Evolutionary conservation across 2,888 invertebrate genomes (phyloP).

Genomic region (Thereva nobilitata): DNA sequence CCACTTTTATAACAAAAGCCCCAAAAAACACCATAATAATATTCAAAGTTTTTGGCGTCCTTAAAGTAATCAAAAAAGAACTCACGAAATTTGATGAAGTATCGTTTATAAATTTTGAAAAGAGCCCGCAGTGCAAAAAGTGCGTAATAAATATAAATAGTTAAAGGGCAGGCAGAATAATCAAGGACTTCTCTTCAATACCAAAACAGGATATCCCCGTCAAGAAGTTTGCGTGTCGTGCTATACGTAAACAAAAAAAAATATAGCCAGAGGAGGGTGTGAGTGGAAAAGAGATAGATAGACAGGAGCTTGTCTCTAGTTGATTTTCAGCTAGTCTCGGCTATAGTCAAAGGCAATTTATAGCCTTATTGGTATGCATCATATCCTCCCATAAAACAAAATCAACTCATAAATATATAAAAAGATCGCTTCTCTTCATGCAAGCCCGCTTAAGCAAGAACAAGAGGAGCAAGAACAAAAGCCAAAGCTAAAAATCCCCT

Average conservation of each 20-base stretch:
- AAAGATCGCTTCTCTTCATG: slow-evolving; percentile 36
- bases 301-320: slow-evolving; percentile 11
- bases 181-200: slow-evolving; percentile 7
- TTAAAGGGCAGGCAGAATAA: slow-evolving; percentile 15
- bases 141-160: slow-evolving; percentile 21
- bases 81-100: too few species aligned
- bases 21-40: too few species aligned
- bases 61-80: too few species aligned
- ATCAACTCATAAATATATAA: slow-evolving; percentile 43
- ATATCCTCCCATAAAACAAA: slow-evolving; percentile 37
- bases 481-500: slow-evolving; percentile 19
- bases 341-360: slow-evolving; percentile 37
- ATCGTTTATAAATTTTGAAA: too few species aligned
- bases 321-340: slow-evolving; percentile 25
- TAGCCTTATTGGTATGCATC: slow-evolving; percentile 43
- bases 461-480: slow-evolving; percentile 30
- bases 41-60: too few species aligned
- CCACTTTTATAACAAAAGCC: too few species aligned
- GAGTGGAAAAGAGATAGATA: slow-evolving; percentile 2
- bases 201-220: slow-evolving; percentile 15
- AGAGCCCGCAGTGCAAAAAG: too few species aligned
- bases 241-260: too few species aligned
- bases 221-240: too few species aligned
- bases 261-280: neutral
- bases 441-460: slow-evolving; percentile 20